phyloP scores from a whole-genome alignment of 2,113 vertebrate species.

The Crocuta crocuta region DNA sequence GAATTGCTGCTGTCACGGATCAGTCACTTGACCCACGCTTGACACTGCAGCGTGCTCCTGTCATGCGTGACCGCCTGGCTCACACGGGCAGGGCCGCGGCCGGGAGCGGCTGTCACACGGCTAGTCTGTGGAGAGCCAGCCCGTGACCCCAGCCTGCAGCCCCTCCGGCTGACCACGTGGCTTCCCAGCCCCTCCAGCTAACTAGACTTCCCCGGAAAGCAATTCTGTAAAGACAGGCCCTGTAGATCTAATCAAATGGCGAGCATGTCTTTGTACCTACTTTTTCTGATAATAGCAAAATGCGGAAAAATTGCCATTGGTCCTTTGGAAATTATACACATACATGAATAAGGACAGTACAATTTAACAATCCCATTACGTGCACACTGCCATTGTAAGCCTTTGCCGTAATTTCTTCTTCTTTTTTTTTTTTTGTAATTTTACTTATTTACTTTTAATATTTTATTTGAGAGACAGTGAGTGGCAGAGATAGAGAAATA shows the following conservation, averaged over 20 bases:
- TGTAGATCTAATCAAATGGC: neutral
- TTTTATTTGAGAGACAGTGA: too few relatives aligned
- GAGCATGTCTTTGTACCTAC: neutral
- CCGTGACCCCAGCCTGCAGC: neutral
- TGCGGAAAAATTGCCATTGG: neutral
- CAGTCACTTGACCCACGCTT: too few relatives aligned
- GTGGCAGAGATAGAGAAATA: too few relatives aligned
- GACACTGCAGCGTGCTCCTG: rapidly evolving
- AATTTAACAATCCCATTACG: rapidly evolving
- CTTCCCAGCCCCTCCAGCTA: too few relatives aligned
- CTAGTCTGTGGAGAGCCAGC: neutral
- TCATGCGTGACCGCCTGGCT: rapidly evolving
- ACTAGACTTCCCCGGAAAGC: neutral
- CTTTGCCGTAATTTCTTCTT: too few relatives aligned
- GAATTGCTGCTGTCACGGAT: rapidly evolving
- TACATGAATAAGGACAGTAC: neutral
- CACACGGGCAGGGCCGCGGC: too few relatives aligned
- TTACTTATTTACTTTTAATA: too few relatives aligned
- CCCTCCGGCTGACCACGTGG: rapidly evolving
- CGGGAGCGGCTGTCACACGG: neutral
- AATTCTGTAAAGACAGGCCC: neutral
- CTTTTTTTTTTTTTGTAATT: too few relatives aligned
- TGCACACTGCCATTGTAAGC: too few relatives aligned
- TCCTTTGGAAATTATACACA: neutral
- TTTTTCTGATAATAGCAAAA: neutral